phyloP scores from a whole-genome alignment of 2,888 invertebrate species.

The Pollenia amentaria region DNA sequence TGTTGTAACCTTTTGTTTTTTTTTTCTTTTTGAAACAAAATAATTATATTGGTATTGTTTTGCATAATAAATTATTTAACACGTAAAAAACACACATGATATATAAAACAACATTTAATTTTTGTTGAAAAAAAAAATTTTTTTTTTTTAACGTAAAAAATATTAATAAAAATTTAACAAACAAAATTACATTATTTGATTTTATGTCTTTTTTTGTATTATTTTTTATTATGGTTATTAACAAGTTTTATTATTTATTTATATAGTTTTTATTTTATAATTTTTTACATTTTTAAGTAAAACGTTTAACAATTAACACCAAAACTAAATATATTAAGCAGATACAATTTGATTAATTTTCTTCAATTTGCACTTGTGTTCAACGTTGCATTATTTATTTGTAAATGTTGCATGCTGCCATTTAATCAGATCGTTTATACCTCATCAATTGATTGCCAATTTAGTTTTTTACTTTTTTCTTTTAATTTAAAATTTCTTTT shows the following conservation, averaged over 20 bases:
- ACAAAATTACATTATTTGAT: constrained; percentile 64
- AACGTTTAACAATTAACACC: constrained; percentile 73
- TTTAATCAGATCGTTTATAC: constrained; percentile 73
- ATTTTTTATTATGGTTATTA: constrained; percentile 47
- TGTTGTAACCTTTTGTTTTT: constrained; percentile 8
- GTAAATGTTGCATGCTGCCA: constrained; percentile 66
- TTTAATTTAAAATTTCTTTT: constrained; percentile 9
- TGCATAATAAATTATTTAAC: constrained; percentile 66
- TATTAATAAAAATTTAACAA: constrained; percentile 48
- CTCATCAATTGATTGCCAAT: constrained; percentile 71
- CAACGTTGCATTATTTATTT: constrained; percentile 72
- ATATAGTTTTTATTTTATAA: constrained; percentile 13
- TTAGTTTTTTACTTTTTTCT: constrained; percentile 3
- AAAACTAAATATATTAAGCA: constrained; percentile 56
- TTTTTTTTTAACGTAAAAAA: constrained; percentile 26
- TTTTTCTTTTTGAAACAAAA: constrained; percentile 16
- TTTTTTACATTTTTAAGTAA: constrained; percentile 13
- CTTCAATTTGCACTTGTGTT: constrained; percentile 69
- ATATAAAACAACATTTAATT: constrained; percentile 62
- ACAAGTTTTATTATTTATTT: constrained; percentile 52
- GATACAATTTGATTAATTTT: constrained; percentile 58
- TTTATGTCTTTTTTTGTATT: constrained; percentile 8
- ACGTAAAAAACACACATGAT: constrained; percentile 52
- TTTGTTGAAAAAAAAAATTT: constrained; percentile 12
- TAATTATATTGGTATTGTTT: constrained; percentile 51